Base-by-base conservation (phyloP, 2,113 vertebrate species). In the Ammodytes marinus region DNA sequence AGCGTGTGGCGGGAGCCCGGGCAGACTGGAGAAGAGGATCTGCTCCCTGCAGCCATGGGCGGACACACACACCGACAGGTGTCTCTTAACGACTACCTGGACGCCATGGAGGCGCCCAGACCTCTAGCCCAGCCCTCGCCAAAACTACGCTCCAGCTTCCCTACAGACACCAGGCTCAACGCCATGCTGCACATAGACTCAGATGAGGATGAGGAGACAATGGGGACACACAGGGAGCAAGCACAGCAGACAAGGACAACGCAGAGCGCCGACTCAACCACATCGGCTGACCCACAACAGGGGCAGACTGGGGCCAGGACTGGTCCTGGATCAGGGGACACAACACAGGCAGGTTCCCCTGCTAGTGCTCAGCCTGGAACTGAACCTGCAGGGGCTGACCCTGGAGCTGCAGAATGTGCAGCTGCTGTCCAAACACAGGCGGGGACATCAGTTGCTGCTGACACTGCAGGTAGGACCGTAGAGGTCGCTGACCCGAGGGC, bases 131-230 rank as follows among this genome's bases (percentile, higher is more conserved):
- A 96, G 9, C 94, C 96, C 2, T 97, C 95, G 9, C 97, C 98
- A 0, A 99, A 97, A 78, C 95, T 99, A 27, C 96, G 97, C 82
- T 99, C 97, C 9, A 99, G 98, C 90, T 99, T 99, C 58, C 98
- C 98, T 40, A 99, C 98, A 0, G 97, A 99, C 92, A 99, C 97
- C 0, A 95, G 98, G 82, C 96, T 99, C 74, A 99, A 95, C 19
- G 96, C 98, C 11, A 99, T 99, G 97, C 95, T 99, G 78, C 98
- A 99, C 74, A 99, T 99, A 1, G 98, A 99, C 93, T 99, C 98
- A 0, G 98, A 99, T 50, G 98, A 99, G 76, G 98, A 99, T 11
- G 98, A 99, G 74, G 95, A 95, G 74, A 84, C 83, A 0, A 57
- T 53, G 3, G 88, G 42, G 6, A 86, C 78, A 63, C 81, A 84